Evolutionary conservation across 2,113 vertebrate species (phyloP).

Genomic region (Alectura lathami): DNA sequence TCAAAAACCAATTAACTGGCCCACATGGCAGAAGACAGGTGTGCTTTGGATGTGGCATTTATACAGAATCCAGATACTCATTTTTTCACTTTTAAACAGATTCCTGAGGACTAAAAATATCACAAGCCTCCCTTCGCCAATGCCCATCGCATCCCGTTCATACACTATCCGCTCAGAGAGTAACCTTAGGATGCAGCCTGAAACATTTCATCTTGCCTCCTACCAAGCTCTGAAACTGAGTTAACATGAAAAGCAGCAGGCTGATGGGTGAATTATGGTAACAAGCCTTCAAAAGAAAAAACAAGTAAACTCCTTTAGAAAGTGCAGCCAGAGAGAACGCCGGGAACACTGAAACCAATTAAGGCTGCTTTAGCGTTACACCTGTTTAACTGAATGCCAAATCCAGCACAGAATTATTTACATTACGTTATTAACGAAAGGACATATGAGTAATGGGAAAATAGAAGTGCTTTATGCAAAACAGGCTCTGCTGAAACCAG

Average conservation of each 20-base stretch:
- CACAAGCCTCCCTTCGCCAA: not conserved
- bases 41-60: constrained; percentile 58
- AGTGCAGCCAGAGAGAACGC: not conserved
- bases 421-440: constrained; percentile 49
- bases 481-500: constrained; percentile 20
- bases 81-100: constrained; percentile 23
- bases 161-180: not conserved
- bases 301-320: constrained; percentile 23
- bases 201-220: constrained; percentile 6
- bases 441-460: constrained; percentile 55
- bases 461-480: constrained; percentile 53
- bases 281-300: constrained; percentile 29
- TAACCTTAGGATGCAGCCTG: not conserved
- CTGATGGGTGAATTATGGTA: constrained; percentile 26
- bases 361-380: constrained; percentile 26
- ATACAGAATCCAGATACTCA: constrained; percentile 37
- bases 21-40: constrained; percentile 61
- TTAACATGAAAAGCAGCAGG: constrained; percentile 13
- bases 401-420: constrained; percentile 49
- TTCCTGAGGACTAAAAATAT: constrained; percentile 40
- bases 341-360: constrained; percentile 52
- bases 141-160: not conserved
- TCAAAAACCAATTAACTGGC: constrained; percentile 66
- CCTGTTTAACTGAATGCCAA: constrained; percentile 59
- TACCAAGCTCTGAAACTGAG: not conserved